Percentiles rank a stretch among this genome's conserved stretches.
Conservation (phyloP, 2,888 invertebrate genomes). For the Acrocera orbiculus region DNA sequence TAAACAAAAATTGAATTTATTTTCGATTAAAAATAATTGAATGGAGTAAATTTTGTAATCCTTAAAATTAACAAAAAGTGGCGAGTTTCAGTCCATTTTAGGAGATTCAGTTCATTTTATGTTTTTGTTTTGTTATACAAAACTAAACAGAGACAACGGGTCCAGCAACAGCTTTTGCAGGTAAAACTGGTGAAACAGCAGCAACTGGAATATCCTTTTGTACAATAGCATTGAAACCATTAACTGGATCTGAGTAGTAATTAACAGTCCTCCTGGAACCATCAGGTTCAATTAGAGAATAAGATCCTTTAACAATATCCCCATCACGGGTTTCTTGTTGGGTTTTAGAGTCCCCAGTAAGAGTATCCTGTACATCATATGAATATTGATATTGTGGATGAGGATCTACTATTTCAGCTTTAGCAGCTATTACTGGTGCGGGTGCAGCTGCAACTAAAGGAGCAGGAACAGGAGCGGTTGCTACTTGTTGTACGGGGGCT, state of each 20-base stretch:
- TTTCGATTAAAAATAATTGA: no score
- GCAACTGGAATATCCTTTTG: slow-evolving; percentile 30
- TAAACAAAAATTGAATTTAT: no score
- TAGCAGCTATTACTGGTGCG: slow-evolving; percentile 21
- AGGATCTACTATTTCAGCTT: slow-evolving; percentile 30
- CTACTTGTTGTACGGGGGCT: slow-evolving; percentile 18
- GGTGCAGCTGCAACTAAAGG: slow-evolving; percentile 14
- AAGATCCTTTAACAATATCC: slow-evolving; percentile 34
- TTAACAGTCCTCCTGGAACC: slow-evolving; percentile 33
- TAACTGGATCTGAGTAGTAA: slow-evolving; percentile 33
- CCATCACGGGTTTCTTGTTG: slow-evolving; percentile 34
- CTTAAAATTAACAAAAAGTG: no score
- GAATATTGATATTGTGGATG: slow-evolving; percentile 33
- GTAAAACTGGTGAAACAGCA: slow-evolving; percentile 30
- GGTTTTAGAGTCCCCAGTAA: slow-evolving; percentile 34
- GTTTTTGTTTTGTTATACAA: no score
- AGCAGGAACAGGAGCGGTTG: slow-evolving; percentile 10
- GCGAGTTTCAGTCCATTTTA: no score
- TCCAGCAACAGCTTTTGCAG: slow-evolving; percentile 21
- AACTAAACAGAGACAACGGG: slow-evolving; percentile 14
- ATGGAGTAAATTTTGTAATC: no score
- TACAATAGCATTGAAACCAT: slow-evolving; percentile 35
- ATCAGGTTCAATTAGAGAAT: slow-evolving; percentile 33
- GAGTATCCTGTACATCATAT: slow-evolving; percentile 33
- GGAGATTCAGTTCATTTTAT: no score